These are phyloP conservation scores for Volucella inflata DNA, from an alignment of 2,888 invertebrate species.

Conservation along the genomic window DNA sequence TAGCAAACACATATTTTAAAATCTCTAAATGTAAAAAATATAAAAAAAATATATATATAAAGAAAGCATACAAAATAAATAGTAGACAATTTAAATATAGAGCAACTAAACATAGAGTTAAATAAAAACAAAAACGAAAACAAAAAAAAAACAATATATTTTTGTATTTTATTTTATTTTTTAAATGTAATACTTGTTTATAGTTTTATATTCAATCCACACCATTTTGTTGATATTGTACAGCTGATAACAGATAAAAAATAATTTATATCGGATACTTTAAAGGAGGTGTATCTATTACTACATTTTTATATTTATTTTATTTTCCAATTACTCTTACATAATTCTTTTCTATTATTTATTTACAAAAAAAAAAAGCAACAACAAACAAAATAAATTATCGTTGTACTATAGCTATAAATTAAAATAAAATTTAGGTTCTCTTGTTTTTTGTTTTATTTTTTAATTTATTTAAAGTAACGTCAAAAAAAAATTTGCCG, in stretches of 20 bases:
- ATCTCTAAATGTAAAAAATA: conserved; percentile 17
- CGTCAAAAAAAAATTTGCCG: conserved; percentile 67
- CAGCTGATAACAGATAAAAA: conserved; percentile 39
- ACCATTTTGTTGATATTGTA: conserved; percentile 29
- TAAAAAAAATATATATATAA: too few species aligned
- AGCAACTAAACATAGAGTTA: conserved; percentile 26
- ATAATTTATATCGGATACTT: conserved; percentile 56
- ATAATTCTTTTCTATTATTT: too few species aligned
- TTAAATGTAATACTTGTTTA: conserved; percentile 18
- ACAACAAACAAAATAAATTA: background rate
- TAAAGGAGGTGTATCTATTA: conserved; percentile 71
- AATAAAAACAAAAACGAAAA: conserved; percentile 19
- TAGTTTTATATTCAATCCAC: conserved; percentile 9
- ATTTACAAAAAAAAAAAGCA: conserved; percentile 4
- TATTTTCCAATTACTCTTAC: conserved; percentile 6
- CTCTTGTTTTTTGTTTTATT: background rate
- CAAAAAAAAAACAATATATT: conserved; percentile 46
- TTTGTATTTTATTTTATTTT: conserved; percentile 44
- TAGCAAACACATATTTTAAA: conserved; percentile 54
- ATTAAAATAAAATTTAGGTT: conserved; percentile 5
- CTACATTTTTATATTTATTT: conserved; percentile 38
- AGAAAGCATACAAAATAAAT: too few species aligned
- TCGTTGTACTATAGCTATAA: conserved; percentile 25
- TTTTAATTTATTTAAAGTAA: conserved; percentile 51
- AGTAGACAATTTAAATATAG: conserved; percentile 63